Conservation (phyloP, 1,140 invertebrate species). For the Tetragnatha versicolor region DNA sequence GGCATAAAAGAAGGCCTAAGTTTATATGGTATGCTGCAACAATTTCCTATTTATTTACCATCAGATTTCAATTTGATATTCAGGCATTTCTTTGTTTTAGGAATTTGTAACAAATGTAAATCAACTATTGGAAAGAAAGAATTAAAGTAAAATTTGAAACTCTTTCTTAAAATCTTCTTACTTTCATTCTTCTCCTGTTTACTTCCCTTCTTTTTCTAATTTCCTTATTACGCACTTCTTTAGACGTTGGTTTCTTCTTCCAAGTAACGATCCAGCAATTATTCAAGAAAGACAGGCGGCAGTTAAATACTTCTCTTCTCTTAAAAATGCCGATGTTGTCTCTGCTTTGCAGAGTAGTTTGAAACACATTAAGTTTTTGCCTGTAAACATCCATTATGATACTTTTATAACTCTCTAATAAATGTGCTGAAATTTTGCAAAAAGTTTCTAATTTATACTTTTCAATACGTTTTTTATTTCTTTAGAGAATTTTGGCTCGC, state of each 20-base stretch:
- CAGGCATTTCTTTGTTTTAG: neutral
- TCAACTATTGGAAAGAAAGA: slow-evolving; percentile 44
- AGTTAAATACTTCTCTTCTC: slow-evolving; percentile 70
- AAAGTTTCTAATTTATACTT: neutral
- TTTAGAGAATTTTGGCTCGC: slow-evolving; percentile 67
- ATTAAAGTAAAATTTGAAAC: slow-evolving; percentile 4
- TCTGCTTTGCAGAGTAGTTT: slow-evolving; percentile 69
- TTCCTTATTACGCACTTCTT: neutral
- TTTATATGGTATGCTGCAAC: slow-evolving; percentile 70
- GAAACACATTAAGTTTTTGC: slow-evolving; percentile 69
- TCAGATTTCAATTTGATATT: no score
- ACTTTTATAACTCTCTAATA: neutral
- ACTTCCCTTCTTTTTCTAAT: neutral
- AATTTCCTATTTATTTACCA: neutral
- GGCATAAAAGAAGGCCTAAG: slow-evolving; percentile 74
- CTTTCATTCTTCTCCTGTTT: neutral
- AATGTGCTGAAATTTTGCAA: no score
- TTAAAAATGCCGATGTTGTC: slow-evolving; percentile 69
- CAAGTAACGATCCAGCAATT: slow-evolving; percentile 64
- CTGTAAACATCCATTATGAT: slow-evolving; percentile 62
- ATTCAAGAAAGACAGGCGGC: slow-evolving; percentile 67
- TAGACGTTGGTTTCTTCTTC: slow-evolving; percentile 37
- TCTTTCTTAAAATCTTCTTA: neutral
- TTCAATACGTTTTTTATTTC: neutral
- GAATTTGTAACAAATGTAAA: slow-evolving; percentile 45